Evolutionary conservation across 2,797 vertebrate species (phyloP), one percentile per base, ranked within the genome.

Genomic region (Danio kyathit): DNA sequence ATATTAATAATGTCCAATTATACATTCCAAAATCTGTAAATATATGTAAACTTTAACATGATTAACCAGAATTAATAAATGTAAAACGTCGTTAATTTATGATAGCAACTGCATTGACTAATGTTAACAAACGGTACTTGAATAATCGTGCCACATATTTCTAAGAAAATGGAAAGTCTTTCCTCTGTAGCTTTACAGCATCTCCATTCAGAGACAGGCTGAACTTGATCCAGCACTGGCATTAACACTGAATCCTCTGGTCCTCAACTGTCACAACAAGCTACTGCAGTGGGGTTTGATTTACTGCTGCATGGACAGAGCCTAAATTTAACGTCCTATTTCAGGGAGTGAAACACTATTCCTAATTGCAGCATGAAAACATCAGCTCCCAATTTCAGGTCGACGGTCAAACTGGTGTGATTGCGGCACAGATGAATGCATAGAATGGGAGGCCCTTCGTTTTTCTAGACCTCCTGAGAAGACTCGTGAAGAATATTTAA

Each of bases 261-360:
- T 70, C 64, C 77, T 83, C 19, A 2, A 56, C 77, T 65, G 49
- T 84, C 66, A 76, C 75, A 87, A 66, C 86, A 86, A 76, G 74
- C 52, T 59, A 46, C 79, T 74, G 72, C 67, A 88, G 38, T 41
- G 67, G 82, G 70, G 80, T 88, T 90, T 88, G 89, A 89, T 89
- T 91, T 89, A 91, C 89, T 89, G 80, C 74, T 75, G 83, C 84
- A 86, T 80, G 83, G 87, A 89, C 87, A 75, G 84, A 84, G 77
- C 72, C 89, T 92, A 92, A 92, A 92, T 89, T 86, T 90, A 91
- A 86, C 86, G 63, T 44, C 83, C 89, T 91, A 89, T 92, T 92
- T 90, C 87, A 89, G 87, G 86, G 84, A 85, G 76, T 90, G 90
- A 91, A 92, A 92, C 89, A 85, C 74, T 80, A 91, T 78, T 84